A percentile compares a stretch with the other conserved stretches of the same genome.
Evolutionary conservation across 2,888 invertebrate genomes (phyloP).

Genomic region (Lasioglossum oenotherae): DNA sequence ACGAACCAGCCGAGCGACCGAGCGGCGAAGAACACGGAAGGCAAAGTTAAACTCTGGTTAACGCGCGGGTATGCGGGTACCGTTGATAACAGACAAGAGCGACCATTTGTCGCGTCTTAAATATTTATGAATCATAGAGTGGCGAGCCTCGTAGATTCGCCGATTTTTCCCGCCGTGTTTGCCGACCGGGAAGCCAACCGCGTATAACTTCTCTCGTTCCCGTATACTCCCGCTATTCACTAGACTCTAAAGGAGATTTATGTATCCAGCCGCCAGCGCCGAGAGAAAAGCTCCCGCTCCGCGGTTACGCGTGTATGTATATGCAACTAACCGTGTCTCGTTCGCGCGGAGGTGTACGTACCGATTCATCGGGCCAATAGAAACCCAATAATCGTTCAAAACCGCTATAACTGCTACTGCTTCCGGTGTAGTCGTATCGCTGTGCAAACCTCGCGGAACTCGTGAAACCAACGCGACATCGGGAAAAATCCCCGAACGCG

Average conservation of each 20-base stretch:
- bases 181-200: slow-evolving; percentile 65
- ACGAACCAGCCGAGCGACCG: background rate
- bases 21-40: background rate
- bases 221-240: slow-evolving; percentile 62
- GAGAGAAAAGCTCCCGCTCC: slow-evolving; percentile 46
- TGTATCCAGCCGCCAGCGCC: slow-evolving; percentile 51
- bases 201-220: slow-evolving; percentile 46
- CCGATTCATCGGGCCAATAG: slow-evolving; percentile 28
- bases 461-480: background rate
- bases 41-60: background rate
- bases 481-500: no score
- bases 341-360: background rate
- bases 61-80: slow-evolving; percentile 12
- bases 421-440: background rate
- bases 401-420: slow-evolving; percentile 32
- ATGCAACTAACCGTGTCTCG: slow-evolving; percentile 27
- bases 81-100: slow-evolving; percentile 38
- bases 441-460: background rate
- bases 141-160: slow-evolving; percentile 59
- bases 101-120: slow-evolving; percentile 50
- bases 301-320: slow-evolving; percentile 22
- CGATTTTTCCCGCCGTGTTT: slow-evolving; percentile 56
- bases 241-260: slow-evolving; percentile 69
- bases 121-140: slow-evolving; percentile 69
- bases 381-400: slow-evolving; percentile 53